Percentiles rank a stretch among this genome's conserved stretches.
These are phyloP conservation scores for Echeneis naucrates DNA, from an alignment of 2,797 vertebrate genomes.

Conservation along the genomic window DNA sequence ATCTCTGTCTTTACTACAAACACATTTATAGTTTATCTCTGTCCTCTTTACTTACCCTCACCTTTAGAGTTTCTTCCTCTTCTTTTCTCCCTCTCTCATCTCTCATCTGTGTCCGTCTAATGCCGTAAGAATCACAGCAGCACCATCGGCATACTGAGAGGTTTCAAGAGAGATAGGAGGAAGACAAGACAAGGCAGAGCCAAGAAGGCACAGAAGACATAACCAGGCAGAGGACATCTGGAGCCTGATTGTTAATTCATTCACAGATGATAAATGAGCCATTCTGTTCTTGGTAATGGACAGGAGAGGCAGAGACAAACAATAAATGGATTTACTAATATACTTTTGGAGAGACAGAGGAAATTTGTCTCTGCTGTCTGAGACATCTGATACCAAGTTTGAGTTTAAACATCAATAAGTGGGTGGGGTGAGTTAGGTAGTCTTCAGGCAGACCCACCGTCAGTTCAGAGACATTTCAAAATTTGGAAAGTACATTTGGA, in stretches of 20 bases:
- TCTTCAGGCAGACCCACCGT: not conserved
- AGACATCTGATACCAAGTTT: conserved; percentile 50
- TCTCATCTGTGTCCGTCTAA: conserved; percentile 65
- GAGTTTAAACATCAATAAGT: conserved; percentile 42
- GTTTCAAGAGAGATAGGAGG: conserved; percentile 37
- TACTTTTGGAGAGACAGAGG: conserved; percentile 31
- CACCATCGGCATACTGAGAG: conserved; percentile 62
- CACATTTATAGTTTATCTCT: conserved; percentile 66
- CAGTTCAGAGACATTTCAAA: too few species aligned
- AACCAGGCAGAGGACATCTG: conserved; percentile 66
- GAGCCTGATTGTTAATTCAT: conserved; percentile 69
- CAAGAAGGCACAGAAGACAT: conserved; percentile 47
- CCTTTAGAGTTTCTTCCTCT: conserved; percentile 37
- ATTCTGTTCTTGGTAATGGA: conserved; percentile 58
- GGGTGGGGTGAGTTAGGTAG: not conserved
- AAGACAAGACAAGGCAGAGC: conserved; percentile 59
- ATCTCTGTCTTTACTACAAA: conserved; percentile 58
- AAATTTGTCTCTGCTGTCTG: conserved; percentile 23
- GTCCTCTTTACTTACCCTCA: conserved; percentile 68
- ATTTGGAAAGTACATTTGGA: conserved; percentile 4
- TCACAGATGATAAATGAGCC: conserved; percentile 66
- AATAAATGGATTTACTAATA: conserved; percentile 63
- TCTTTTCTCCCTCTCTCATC: conserved; percentile 46
- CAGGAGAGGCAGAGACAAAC: conserved; percentile 49
- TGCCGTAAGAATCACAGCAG: conserved; percentile 63